Evolutionary conservation across 2,113 vertebrate genomes (phyloP).

Genomic region (Actenoides lindsayi): DNA sequence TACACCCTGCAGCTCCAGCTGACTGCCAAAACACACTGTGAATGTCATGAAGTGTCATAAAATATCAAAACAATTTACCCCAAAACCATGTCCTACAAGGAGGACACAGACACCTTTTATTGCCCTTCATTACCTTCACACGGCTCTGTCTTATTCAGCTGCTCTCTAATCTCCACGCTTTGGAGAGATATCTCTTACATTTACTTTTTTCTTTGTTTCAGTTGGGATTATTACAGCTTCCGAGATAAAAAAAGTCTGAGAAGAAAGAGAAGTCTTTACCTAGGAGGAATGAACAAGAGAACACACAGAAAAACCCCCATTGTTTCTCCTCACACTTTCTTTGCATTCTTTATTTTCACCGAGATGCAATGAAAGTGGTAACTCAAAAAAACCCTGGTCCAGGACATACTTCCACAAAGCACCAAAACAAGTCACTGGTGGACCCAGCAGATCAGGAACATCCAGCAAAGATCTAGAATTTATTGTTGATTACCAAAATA

Average conservation of each 20-base stretch:
- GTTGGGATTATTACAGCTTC: not conserved
- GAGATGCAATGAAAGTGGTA: not conserved
- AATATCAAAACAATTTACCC: not conserved
- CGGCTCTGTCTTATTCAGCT: not conserved
- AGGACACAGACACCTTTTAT: not conserved
- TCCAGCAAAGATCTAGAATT: not conserved
- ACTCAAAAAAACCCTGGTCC: not conserved
- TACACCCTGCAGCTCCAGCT: not conserved
- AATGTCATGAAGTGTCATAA: not conserved
- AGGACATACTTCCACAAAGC: not conserved
- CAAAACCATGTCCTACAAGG: not conserved
- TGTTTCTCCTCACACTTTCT: not conserved
- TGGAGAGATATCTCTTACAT: not conserved
- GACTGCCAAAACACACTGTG: not conserved
- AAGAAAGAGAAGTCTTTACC: not conserved
- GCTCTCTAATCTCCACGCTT: conserved; percentile 3
- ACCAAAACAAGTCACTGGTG: not conserved
- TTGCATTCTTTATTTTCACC: not conserved
- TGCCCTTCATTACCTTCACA: not conserved
- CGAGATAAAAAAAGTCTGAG: conserved; percentile 1
- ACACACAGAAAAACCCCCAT: fast-evolving
- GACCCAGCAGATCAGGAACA: not conserved
- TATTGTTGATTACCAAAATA: not conserved
- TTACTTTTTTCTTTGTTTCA: not conserved
- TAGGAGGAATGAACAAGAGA: not conserved